phyloP scores from a whole-genome alignment of 1,140 invertebrate species.

The Drosophila tani region DNA sequence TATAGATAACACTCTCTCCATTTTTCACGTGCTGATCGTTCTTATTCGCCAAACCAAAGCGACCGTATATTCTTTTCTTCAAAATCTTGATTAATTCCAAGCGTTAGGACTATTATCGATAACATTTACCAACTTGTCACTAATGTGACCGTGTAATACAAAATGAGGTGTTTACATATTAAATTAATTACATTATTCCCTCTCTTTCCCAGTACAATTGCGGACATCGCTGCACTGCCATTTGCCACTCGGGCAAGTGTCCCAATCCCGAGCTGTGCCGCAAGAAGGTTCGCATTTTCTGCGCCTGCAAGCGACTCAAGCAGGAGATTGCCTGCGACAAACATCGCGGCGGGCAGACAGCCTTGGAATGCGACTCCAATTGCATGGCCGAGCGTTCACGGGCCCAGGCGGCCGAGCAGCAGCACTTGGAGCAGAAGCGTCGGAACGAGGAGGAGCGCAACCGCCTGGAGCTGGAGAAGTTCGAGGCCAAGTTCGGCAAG shows the following conservation, averaged over 20 bases:
- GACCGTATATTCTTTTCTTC: too few relatives aligned
- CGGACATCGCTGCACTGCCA: conserved; percentile 91
- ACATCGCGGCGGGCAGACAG: conserved; percentile 86
- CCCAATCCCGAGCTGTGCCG: conserved; percentile 89
- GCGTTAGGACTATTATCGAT: too few relatives aligned
- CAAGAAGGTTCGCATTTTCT: conserved; percentile 92
- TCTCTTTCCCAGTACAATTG: conserved; percentile 87
- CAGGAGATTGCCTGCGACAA: conserved; percentile 90
- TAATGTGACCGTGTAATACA: too few relatives aligned
- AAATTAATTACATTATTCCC: not conserved
- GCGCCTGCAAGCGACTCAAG: conserved; percentile 89
- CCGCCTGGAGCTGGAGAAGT: conserved; percentile 89
- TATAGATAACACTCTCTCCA: too few relatives aligned
- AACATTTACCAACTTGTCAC: too few relatives aligned
- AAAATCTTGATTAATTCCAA: too few relatives aligned
- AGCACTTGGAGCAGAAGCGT: conserved; percentile 86
- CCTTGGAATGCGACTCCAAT: conserved; percentile 87
- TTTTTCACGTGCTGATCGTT: too few relatives aligned
- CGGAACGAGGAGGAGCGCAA: conserved; percentile 88
- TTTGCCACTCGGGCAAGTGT: conserved; percentile 92
- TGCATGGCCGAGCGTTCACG: conserved; percentile 87
- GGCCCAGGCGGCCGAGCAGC: conserved; percentile 86
- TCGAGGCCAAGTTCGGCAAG: conserved; percentile 89
- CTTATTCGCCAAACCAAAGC: too few relatives aligned
- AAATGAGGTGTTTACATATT: not conserved